Percentiles rank a stretch among this genome's conserved stretches.
These are phyloP conservation scores for Strigops habroptila DNA, from an alignment of 2,113 vertebrate species.

Conservation along the genomic window DNA sequence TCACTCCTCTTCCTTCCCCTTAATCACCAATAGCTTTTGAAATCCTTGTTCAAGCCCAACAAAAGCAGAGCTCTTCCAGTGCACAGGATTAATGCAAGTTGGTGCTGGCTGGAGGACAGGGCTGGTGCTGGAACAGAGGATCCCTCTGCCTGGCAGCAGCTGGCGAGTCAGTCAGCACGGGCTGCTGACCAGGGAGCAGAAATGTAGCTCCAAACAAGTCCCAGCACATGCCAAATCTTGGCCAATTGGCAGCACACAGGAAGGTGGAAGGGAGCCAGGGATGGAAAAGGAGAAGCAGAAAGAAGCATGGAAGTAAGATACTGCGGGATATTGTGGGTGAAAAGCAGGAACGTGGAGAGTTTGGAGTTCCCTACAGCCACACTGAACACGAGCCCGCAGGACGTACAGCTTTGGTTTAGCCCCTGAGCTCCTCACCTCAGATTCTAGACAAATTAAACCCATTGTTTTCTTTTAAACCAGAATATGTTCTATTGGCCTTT, in stretches of 20 bases:
- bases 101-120: not conserved
- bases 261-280: not conserved
- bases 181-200: not conserved
- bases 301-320: not conserved
- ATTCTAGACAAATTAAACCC: not conserved
- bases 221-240: not conserved
- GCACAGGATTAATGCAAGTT: rapidly evolving
- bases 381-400: rapidly evolving
- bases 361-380: not conserved
- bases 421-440: not conserved
- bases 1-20: not conserved
- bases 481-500: not conserved
- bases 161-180: not conserved
- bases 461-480: not conserved
- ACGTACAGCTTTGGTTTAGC: not conserved
- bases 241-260: not conserved
- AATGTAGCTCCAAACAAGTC: not conserved
- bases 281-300: not conserved
- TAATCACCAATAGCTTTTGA: not conserved
- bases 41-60: not conserved
- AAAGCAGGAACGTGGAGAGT: rapidly evolving
- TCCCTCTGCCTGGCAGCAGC: not conserved
- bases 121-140: not conserved
- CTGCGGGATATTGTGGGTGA: not conserved
- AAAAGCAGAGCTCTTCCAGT: rapidly evolving